A percentile compares a stretch with the other conserved stretches of the same genome.
These are phyloP conservation scores for Acanthoscelides obtectus DNA, from an alignment of 2,888 invertebrate genomes.

Conservation along the genomic window DNA sequence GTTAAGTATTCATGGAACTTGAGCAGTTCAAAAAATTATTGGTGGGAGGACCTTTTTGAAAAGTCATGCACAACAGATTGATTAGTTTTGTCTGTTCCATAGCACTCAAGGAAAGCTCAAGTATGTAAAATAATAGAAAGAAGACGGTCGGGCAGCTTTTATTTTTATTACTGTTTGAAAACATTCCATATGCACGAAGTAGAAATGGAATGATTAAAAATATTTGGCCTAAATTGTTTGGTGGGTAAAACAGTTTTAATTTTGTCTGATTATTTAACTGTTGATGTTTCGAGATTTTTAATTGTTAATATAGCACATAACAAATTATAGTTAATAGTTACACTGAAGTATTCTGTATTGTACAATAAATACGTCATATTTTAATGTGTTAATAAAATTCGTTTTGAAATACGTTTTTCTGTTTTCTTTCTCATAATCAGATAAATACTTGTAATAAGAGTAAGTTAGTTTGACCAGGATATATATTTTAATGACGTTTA, in stretches of 20 bases:
- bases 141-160: background rate
- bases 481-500: no score
- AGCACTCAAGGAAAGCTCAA: background rate
- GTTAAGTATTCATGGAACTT: no score
- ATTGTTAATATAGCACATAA: constrained; percentile 23
- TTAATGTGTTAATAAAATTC: background rate
- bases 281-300: constrained; percentile 24
- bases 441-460: no score
- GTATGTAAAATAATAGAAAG: background rate
- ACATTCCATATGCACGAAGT: background rate
- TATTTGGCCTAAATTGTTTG: background rate
- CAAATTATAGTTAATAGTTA: constrained; percentile 24
- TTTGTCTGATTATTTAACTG: constrained; percentile 6
- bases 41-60: no score
- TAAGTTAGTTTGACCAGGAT: no score
- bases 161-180: background rate
- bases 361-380: constrained; percentile 15
- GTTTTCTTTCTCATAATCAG: background rate
- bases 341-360: constrained; percentile 25
- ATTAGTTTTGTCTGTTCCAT: background rate
- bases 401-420: background rate
- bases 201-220: background rate
- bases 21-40: no score
- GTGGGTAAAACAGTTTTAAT: background rate
- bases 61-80: no score